Evolutionary conservation across 2,797 vertebrate species (phyloP).

Genomic region (Macropodus opercularis): DNA sequence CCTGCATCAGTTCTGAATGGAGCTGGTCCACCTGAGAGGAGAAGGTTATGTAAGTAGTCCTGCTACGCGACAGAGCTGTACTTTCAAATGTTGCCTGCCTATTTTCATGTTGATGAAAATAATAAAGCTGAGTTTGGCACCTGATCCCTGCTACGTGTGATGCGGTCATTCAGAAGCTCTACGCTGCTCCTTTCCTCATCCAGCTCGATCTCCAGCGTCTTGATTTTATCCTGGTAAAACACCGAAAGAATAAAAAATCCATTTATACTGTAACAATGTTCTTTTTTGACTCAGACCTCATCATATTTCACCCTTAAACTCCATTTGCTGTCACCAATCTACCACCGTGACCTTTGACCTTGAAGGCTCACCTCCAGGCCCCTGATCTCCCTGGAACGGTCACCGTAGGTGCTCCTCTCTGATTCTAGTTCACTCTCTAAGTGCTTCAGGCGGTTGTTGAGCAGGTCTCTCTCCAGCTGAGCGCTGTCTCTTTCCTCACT

Average conservation of each 20-base stretch:
- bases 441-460: constrained; percentile 87
- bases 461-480: constrained; percentile 88
- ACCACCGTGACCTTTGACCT: constrained; percentile 49
- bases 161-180: constrained; percentile 89
- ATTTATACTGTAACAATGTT: background rate
- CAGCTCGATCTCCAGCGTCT: constrained; percentile 88
- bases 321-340: constrained; percentile 12
- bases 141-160: constrained; percentile 90
- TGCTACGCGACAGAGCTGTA: background rate
- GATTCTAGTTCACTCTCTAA: constrained; percentile 87
- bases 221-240: constrained; percentile 87
- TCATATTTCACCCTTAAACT: background rate
- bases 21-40: constrained; percentile 89
- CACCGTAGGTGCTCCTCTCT: constrained; percentile 86
- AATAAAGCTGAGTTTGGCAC: constrained; percentile 70
- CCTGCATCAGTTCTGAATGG: constrained; percentile 92
- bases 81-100: constrained; percentile 1
- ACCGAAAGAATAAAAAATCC: background rate
- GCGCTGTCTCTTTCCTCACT: constrained; percentile 86
- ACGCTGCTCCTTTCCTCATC: constrained; percentile 89
- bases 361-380: constrained; percentile 86
- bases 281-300: background rate
- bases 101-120: constrained; percentile 55
- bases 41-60: background rate
- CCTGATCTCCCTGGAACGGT: constrained; percentile 85